phyloP scores from a whole-genome alignment of 2,113 vertebrate genomes.

The Chaetura pelagica region DNA sequence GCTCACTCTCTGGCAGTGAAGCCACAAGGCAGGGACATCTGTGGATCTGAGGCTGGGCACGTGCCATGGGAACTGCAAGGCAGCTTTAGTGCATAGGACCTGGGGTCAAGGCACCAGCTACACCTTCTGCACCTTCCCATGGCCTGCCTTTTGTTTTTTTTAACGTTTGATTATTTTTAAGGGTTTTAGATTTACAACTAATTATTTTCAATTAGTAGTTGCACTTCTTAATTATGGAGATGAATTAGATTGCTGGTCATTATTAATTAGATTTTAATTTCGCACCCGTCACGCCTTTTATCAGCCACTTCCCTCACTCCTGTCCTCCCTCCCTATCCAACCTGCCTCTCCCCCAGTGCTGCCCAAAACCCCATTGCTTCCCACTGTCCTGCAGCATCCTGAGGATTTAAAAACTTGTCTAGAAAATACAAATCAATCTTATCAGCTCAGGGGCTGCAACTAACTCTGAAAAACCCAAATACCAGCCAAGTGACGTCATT shows the following conservation, averaged over 20 bases:
- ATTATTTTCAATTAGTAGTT: slow-evolving; percentile 59
- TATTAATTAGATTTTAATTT: slow-evolving; percentile 61
- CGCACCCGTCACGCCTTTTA: neutral
- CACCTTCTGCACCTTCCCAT: neutral
- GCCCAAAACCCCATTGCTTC: neutral
- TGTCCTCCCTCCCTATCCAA: neutral
- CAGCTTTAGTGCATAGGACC: neutral
- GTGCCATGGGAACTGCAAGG: rapidly evolving
- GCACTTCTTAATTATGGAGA: slow-evolving; percentile 25
- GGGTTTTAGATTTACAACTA: slow-evolving; percentile 55
- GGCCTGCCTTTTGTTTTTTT: slow-evolving; percentile 14
- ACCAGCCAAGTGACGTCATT: neutral
- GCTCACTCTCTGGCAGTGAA: neutral
- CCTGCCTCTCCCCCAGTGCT: rapidly evolving
- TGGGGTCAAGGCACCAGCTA: neutral
- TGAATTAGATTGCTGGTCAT: slow-evolving; percentile 37
- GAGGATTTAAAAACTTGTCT: neutral
- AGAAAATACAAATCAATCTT: neutral
- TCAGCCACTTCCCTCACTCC: neutral
- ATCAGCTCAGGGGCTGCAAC: neutral
- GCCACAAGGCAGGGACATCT: neutral
- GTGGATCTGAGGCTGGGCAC: neutral
- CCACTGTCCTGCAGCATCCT: neutral
- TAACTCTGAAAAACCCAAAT: neutral
- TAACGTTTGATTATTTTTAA: slow-evolving; percentile 46